These are phyloP conservation scores for Chloroceryle inda DNA, from an alignment of 2,797 vertebrate species.

Conservation along the genomic window DNA sequence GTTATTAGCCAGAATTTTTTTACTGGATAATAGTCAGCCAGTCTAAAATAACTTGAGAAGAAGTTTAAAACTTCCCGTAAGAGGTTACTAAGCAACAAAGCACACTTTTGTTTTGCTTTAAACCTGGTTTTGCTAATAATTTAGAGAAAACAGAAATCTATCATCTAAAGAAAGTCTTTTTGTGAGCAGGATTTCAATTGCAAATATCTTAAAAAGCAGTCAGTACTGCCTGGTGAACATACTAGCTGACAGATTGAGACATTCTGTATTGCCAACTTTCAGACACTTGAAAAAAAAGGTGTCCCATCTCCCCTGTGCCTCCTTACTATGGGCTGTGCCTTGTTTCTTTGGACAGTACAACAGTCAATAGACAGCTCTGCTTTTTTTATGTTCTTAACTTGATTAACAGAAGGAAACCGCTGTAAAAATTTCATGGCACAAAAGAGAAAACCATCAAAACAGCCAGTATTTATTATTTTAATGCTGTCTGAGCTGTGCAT, in stretches of 20 bases:
- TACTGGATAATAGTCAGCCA: background rate
- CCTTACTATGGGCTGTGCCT: background rate
- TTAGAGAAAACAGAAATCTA: background rate
- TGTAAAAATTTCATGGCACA: background rate
- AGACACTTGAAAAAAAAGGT: background rate
- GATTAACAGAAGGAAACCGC: background rate
- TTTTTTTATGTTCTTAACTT: background rate
- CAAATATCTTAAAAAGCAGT: background rate
- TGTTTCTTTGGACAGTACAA: background rate
- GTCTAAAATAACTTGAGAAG: background rate
- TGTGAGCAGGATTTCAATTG: background rate
- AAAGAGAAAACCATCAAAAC: background rate
- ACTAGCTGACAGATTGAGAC: background rate
- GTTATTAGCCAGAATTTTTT: background rate
- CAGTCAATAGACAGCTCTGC: rapidly evolving
- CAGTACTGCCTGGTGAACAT: background rate
- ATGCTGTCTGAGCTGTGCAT: background rate
- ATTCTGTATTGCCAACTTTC: background rate
- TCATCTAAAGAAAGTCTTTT: background rate
- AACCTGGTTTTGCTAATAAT: background rate
- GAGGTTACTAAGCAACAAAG: background rate
- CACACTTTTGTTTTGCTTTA: background rate
- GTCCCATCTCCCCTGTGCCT: background rate
- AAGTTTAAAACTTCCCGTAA: background rate
- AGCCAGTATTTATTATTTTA: background rate